Conservation (phyloP, 2,113 vertebrate species). For the Vulpes lagopus region DNA sequence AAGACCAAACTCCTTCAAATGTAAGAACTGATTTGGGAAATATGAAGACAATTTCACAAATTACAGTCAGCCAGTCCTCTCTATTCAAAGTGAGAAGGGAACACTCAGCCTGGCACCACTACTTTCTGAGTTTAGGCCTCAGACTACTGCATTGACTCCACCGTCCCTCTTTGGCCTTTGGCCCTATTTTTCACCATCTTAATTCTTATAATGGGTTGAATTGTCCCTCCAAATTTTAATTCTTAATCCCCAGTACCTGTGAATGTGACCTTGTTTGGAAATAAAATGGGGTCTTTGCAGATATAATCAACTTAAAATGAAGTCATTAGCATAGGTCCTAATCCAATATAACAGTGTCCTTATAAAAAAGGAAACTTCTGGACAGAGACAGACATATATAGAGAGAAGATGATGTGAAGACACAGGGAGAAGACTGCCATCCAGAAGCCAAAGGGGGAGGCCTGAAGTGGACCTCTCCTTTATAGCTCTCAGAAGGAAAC, state of each 20-base stretch:
- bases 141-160: background rate
- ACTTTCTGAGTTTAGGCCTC: background rate
- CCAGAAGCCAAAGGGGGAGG: background rate
- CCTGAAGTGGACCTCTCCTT: background rate
- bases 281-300: background rate
- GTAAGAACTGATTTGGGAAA: background rate
- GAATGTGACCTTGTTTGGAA: background rate
- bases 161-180: background rate
- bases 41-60: background rate
- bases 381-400: background rate
- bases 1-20: background rate
- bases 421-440: background rate
- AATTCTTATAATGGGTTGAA: background rate
- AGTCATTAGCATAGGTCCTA: background rate
- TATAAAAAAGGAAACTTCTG: background rate
- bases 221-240: background rate
- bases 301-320: background rate
- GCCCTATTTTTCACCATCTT: background rate
- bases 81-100: background rate
- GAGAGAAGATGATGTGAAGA: background rate
- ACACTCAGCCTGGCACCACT: background rate
- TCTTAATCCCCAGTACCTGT: background rate
- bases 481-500: background rate
- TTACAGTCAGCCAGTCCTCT: rapidly evolving
- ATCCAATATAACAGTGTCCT: background rate